A percentile compares a stretch with the other conserved stretches of the same genome.
These are phyloP conservation scores for Schizopygopsis pylzovi DNA, from an alignment of 2,797 vertebrate species.

Conservation along the genomic window DNA sequence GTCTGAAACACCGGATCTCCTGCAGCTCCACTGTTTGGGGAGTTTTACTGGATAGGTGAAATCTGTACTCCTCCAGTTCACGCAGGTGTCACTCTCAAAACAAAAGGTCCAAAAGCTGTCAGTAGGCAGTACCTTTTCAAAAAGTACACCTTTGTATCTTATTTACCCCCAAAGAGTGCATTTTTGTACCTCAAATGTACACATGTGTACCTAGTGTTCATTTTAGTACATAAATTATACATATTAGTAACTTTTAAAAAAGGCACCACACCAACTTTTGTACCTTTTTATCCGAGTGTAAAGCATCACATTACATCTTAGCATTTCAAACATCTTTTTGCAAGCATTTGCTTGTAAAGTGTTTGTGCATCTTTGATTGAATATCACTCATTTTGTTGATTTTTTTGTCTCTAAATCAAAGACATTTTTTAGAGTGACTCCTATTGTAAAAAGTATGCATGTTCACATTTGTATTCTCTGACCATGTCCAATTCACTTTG, in stretches of 20 bases:
- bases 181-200: neutral
- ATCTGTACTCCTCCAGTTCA: neutral
- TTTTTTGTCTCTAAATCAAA: neutral
- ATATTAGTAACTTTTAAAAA: neutral
- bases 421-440: neutral
- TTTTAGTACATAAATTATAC: neutral
- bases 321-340: neutral
- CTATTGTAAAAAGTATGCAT: neutral
- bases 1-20: neutral
- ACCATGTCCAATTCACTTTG: neutral
- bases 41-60: neutral
- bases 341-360: neutral
- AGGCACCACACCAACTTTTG: neutral
- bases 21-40: neutral
- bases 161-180: neutral
- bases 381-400: neutral
- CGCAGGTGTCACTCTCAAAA: neutral
- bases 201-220: neutral
- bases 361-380: neutral
- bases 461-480: neutral
- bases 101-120: neutral
- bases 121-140: neutral
- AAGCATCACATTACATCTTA: neutral
- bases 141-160: neutral
- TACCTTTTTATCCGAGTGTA: neutral